phyloP scores from a whole-genome alignment of 2,113 vertebrate genomes.

The Malurus melanocephalus region DNA sequence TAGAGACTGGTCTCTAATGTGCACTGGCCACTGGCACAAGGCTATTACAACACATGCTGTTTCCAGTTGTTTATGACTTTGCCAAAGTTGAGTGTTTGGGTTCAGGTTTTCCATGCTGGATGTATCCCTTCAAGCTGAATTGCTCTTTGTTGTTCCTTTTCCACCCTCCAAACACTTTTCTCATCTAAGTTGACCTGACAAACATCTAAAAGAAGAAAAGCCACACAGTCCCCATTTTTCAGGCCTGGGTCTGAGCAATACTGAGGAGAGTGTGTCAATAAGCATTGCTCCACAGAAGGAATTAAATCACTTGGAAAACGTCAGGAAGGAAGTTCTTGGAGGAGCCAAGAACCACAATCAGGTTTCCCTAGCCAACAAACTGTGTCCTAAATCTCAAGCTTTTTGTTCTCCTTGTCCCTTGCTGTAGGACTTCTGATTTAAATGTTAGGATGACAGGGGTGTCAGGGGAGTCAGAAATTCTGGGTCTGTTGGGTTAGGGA shows the following conservation, averaged over 20 bases:
- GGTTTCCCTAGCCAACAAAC: background rate
- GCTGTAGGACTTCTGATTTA: background rate
- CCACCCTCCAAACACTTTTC: background rate
- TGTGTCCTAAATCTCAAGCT: background rate
- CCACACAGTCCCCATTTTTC: background rate
- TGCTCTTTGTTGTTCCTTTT: conserved; percentile 12
- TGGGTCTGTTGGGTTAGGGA: background rate
- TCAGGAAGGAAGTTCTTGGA: background rate
- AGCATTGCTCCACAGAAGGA: background rate
- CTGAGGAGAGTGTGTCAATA: background rate
- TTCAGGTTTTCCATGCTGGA: background rate
- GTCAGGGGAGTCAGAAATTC: background rate
- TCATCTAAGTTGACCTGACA: conserved; percentile 5
- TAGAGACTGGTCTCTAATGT: background rate
- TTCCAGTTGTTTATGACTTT: background rate
- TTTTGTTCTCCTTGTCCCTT: background rate
- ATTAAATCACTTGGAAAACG: background rate
- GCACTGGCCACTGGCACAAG: background rate
- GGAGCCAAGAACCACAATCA: background rate
- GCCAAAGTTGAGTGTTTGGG: background rate
- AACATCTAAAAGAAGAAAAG: conserved; percentile 10
- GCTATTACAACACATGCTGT: background rate
- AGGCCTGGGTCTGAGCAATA: background rate
- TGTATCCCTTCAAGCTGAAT: background rate
- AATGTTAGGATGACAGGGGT: background rate